Evolutionary conservation across 2,888 invertebrate species (phyloP).

Genomic region (Poecilus cupreus): DNA sequence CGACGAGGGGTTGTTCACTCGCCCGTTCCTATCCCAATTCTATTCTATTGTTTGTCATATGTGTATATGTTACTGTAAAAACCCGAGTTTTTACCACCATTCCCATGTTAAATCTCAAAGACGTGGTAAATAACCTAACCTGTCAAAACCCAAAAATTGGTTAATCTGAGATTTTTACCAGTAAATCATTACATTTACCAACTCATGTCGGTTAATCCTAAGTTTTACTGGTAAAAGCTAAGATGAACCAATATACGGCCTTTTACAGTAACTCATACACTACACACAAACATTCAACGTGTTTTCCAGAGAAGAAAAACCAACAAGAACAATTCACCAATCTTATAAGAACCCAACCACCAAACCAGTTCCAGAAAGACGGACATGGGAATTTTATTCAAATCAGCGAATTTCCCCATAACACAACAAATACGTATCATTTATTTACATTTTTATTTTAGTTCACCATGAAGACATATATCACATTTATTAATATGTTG

Average conservation of each 20-base stretch:
- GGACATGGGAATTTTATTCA: background rate
- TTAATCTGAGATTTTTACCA: too few relatives aligned
- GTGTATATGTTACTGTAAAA: too few relatives aligned
- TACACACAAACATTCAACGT: constrained; percentile 19
- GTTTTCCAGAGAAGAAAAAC: constrained; percentile 29
- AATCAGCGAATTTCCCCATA: background rate
- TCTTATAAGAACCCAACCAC: background rate
- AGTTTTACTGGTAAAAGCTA: too few relatives aligned
- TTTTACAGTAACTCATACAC: too few relatives aligned
- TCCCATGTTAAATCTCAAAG: too few relatives aligned
- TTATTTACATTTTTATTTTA: constrained; percentile 54
- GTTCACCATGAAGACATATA: constrained; percentile 54
- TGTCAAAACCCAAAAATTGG: too few relatives aligned
- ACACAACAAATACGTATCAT: constrained; percentile 1
- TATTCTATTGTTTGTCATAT: constrained; percentile 13
- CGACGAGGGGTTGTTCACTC: constrained; percentile 2
- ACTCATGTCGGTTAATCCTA: too few relatives aligned
- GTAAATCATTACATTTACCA: too few relatives aligned
- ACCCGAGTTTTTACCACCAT: too few relatives aligned
- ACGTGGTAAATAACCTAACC: too few relatives aligned
- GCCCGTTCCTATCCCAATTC: background rate
- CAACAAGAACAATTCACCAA: background rate
- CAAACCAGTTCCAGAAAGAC: background rate
- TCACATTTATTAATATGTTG: constrained; percentile 46
- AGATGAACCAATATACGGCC: too few relatives aligned